Percentiles rank a stretch among this genome's conserved stretches.
phyloP scores from a whole-genome alignment of 2,888 invertebrate species.

The Druceiella hillmani region DNA sequence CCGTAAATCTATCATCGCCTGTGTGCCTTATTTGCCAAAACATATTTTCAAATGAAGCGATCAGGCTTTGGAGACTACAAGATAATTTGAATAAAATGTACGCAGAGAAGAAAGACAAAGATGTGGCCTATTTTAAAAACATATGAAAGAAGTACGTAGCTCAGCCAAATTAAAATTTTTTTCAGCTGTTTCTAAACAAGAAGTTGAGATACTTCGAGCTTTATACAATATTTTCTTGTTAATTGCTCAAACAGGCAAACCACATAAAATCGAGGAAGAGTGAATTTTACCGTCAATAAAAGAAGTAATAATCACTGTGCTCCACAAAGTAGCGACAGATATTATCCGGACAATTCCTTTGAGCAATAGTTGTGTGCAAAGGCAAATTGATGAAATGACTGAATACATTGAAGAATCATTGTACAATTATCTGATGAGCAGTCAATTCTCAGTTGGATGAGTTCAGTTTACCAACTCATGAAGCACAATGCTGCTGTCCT shows the following conservation, averaged over 20 bases:
- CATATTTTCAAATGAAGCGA: constrained; percentile 24
- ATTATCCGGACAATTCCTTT: constrained; percentile 18
- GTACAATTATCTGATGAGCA: constrained; percentile 15
- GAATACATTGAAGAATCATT: constrained; percentile 20
- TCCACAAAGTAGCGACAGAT: constrained; percentile 17
- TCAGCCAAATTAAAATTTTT: not conserved
- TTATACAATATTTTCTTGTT: constrained; percentile 21
- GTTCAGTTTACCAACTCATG: too few relatives aligned
- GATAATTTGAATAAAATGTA: constrained; percentile 13
- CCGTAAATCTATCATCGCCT: too few relatives aligned
- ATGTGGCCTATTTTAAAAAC: not conserved
- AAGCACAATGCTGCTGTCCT: too few relatives aligned
- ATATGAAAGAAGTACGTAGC: not conserved
- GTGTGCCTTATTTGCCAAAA: constrained; percentile 21
- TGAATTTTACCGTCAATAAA: constrained; percentile 23
- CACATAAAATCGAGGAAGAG: constrained; percentile 18
- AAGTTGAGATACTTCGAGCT: constrained; percentile 10
- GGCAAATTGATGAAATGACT: constrained; percentile 22
- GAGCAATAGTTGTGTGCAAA: constrained; percentile 21
- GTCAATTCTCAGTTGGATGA: too few relatives aligned
- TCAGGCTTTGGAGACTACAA: constrained; percentile 17
- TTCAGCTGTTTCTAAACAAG: too few relatives aligned
- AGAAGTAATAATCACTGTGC: constrained; percentile 18
- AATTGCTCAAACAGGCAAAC: constrained; percentile 17
- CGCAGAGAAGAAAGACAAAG: constrained; percentile 9